phyloP scores from a whole-genome alignment of 2,113 vertebrate species.

The Labrus mixtus region DNA sequence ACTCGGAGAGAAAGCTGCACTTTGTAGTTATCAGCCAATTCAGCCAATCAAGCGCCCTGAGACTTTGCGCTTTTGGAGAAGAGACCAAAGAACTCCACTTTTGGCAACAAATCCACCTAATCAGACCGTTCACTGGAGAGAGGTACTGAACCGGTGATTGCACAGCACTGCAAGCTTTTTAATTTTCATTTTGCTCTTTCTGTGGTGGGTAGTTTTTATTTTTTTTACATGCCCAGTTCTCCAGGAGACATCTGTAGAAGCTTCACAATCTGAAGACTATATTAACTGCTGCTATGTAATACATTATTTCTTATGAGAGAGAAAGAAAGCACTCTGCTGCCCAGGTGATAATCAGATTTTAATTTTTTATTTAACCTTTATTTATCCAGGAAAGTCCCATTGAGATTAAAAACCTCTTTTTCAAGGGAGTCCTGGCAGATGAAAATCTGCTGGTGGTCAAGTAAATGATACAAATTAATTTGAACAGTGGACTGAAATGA shows the following conservation, averaged over 20 bases:
- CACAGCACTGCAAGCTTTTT: constrained; percentile 7
- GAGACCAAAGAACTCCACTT: constrained; percentile 47
- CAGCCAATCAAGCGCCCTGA: constrained; percentile 27
- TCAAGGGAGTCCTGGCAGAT: too few species aligned
- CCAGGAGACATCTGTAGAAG: not conserved
- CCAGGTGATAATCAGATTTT: constrained; percentile 1
- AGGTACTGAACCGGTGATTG: constrained; percentile 24
- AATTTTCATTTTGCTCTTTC: not conserved
- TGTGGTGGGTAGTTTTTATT: not conserved
- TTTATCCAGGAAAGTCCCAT: too few species aligned
- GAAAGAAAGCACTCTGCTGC: not conserved
- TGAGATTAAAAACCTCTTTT: too few species aligned
- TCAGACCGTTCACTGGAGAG: constrained; percentile 27
- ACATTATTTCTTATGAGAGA: not conserved
- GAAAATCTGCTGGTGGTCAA: constrained; percentile 13
- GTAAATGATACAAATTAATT: constrained; percentile 4
- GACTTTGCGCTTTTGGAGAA: constrained; percentile 46
- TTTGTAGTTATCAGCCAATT: constrained; percentile 42
- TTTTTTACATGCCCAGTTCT: constrained; percentile 5
- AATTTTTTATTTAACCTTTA: too few species aligned
- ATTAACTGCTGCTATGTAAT: not conserved
- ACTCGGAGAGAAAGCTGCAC: constrained; percentile 19
- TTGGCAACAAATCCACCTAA: constrained; percentile 50
- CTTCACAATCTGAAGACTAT: not conserved
- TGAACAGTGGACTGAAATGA: constrained; percentile 23